Conservation (phyloP, 2,113 vertebrate species). For the Alectura lathami region DNA sequence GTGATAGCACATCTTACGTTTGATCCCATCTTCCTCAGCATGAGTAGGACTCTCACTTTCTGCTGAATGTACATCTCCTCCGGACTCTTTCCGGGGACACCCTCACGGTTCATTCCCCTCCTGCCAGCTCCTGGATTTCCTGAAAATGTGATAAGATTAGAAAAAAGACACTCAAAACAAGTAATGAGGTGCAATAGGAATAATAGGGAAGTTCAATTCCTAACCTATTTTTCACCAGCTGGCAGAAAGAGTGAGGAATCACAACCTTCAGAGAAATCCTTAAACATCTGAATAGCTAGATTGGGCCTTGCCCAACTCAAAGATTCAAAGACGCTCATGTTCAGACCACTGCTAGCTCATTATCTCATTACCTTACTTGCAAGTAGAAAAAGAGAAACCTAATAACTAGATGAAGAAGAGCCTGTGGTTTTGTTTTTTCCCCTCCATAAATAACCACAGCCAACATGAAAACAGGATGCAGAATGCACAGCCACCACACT, state of each 20-base stretch:
- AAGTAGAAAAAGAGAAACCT: background rate
- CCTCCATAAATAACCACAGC: background rate
- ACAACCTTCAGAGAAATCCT: background rate
- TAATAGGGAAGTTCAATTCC: background rate
- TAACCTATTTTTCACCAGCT: background rate
- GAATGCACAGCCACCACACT: background rate
- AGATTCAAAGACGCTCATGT: background rate
- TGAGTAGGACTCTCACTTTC: slow-evolving; percentile 98
- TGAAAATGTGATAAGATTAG: background rate
- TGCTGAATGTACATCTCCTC: slow-evolving; percentile 99
- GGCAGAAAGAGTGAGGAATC: background rate
- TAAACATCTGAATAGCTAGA: background rate
- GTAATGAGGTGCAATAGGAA: rapidly evolving
- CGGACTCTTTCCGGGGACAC: slow-evolving; percentile 95
- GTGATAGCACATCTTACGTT: slow-evolving; percentile 81
- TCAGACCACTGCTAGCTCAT: background rate
- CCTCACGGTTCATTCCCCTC: slow-evolving; percentile 99
- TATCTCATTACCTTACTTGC: background rate
- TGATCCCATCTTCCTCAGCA: slow-evolving; percentile 99
- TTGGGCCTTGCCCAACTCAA: background rate
- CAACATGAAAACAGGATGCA: background rate
- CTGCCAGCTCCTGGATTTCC: slow-evolving; percentile 87
- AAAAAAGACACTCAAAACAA: background rate
- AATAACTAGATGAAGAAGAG: slow-evolving; percentile 7
- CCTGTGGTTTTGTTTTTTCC: background rate